Percentiles rank a stretch among this genome's conserved stretches.
Conservation (phyloP, 2,888 invertebrate genomes). For the Neoscelio sp. region DNA sequence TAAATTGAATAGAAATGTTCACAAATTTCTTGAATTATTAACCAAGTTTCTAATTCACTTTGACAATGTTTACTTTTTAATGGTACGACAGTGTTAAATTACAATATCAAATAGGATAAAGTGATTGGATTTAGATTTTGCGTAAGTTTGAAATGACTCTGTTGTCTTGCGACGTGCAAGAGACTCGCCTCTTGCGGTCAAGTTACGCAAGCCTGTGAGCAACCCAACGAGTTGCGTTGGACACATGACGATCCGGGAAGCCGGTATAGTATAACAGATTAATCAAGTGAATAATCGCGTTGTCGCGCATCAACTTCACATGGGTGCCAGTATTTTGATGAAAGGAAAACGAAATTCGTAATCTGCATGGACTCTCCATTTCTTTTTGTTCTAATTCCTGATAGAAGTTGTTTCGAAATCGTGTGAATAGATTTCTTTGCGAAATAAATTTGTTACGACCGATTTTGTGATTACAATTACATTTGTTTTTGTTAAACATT, state of each 20-base stretch:
- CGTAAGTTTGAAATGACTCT: conserved; percentile 12
- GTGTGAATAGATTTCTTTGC: too few relatives aligned
- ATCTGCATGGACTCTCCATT: conserved; percentile 50
- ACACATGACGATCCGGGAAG: conserved; percentile 62
- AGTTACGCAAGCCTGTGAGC: conserved; percentile 66
- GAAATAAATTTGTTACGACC: too few relatives aligned
- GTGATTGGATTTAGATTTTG: conserved; percentile 18
- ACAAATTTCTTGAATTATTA: too few relatives aligned
- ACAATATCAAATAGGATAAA: background rate
- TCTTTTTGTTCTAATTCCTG: conserved; percentile 24
- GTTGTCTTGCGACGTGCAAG: conserved; percentile 5
- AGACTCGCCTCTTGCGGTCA: conserved; percentile 35
- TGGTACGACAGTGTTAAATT: background rate
- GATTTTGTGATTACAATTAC: too few relatives aligned
- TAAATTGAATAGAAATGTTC: too few relatives aligned
- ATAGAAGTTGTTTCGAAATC: too few relatives aligned
- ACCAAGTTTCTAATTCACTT: too few relatives aligned
- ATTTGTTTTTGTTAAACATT: too few relatives aligned
- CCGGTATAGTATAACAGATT: conserved; percentile 51
- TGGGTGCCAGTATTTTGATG: conserved; percentile 58
- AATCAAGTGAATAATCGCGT: conserved; percentile 66
- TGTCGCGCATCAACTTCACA: conserved; percentile 34
- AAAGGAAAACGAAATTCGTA: conserved; percentile 58
- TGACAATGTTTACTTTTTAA: too few relatives aligned
- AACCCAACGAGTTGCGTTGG: conserved; percentile 55